Conservation (phyloP, 2,797 vertebrate genomes). For the Artibeus jamaicensis region DNA sequence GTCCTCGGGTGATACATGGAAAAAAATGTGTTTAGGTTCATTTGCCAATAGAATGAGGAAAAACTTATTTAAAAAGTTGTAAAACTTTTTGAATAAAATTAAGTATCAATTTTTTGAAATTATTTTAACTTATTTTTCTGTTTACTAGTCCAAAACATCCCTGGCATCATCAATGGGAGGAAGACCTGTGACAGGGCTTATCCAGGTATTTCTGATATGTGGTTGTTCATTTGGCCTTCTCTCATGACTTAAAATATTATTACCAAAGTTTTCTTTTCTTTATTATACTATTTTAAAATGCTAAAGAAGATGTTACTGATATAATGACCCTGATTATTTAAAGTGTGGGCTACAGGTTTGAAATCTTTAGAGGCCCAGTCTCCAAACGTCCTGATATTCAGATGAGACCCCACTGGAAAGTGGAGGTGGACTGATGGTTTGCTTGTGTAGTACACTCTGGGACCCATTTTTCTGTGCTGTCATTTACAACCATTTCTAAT, state of each 20-base stretch:
- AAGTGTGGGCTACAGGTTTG: neutral
- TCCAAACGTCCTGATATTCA: neutral
- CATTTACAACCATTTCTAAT: neutral
- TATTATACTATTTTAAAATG: constrained; percentile 18
- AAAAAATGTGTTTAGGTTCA: neutral
- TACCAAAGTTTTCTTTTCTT: neutral
- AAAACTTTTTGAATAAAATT: constrained; percentile 26
- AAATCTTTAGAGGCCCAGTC: neutral
- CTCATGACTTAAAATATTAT: constrained; percentile 20
- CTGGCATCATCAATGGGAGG: constrained; percentile 92
- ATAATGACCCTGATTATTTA: neutral
- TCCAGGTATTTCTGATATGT: constrained; percentile 87
- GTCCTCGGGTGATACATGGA: neutral
- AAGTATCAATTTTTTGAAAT: constrained; percentile 7
- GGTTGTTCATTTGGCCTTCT: constrained; percentile 31
- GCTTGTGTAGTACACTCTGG: neutral
- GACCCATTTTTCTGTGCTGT: neutral
- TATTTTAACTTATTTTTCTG: constrained; percentile 70
- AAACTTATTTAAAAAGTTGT: neutral
- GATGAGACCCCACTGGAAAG: neutral
- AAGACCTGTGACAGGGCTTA: constrained; percentile 91
- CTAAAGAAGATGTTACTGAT: neutral
- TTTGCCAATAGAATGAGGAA: neutral
- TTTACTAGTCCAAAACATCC: constrained; percentile 87
- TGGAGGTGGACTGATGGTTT: neutral